Evolutionary conservation across 2,888 invertebrate species (phyloP), one percentile per base, ranked within the genome.

Genomic region (Luperina testacea): DNA sequence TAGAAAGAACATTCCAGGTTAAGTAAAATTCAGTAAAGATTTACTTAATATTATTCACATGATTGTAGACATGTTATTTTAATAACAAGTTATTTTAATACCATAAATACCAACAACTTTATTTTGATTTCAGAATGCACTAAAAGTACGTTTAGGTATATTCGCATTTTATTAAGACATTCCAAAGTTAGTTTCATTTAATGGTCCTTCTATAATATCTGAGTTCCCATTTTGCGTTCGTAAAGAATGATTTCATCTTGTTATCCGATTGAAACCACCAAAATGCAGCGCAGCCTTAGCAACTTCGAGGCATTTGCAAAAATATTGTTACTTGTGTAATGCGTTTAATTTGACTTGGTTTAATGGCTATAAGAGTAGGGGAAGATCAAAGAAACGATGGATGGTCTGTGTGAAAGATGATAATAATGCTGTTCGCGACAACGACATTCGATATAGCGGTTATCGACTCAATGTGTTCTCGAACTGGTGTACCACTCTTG

Each of bases 151-250:
- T 75, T 38, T 53, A 27, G 38, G 6, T 38, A 6, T 38, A 48
- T n/a, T 45, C n/a, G 57, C 13, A 57, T 48, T 80, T 59, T 53
- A 75, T 81, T 38, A 63, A n/a, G 61, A 80, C 0, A 75, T 69
- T 48, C 27, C 27, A 5, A 70, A 77, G 17, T 77, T 38, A 53
- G 38, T 27, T 68, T 27, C 2, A 53, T 80, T 68, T 45, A 53
- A 63, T 27, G 13, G 2, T 9, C 9, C 15, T 53, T 17, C 32
- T 57, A 3, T 53, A 75, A 68, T 45, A 24, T 24, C n/a, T 67
- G 51, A 38, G 67, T 24, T 67, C 9, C 15, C 0, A 69, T 64
- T 68, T 72, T 20, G 6, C 17, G 4, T 27, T 68, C 32, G 3
- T 24, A 7, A 11, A 24, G 0, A 63, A 32, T 64, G 2, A 45